A percentile compares a stretch with the other conserved stretches of the same genome.
These are phyloP conservation scores for Lottia scabra DNA, from an alignment of 2,888 invertebrate genomes.

Conservation along the genomic window DNA sequence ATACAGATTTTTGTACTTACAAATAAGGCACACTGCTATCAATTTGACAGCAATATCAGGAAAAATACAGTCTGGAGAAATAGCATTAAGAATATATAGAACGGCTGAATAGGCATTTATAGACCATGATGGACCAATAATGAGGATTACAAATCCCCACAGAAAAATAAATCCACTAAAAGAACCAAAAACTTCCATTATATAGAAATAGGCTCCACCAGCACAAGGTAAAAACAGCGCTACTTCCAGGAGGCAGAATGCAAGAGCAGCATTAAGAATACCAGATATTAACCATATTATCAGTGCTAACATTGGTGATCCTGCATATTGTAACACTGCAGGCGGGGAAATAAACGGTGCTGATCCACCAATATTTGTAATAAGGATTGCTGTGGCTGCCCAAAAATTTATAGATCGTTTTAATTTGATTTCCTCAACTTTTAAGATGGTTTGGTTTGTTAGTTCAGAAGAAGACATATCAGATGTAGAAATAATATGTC, in stretches of 20 bases:
- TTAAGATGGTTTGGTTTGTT: neutral
- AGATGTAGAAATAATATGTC: no score
- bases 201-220: conserved; percentile 48
- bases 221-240: conserved; percentile 40
- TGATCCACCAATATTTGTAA: conserved; percentile 42
- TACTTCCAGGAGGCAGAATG: conserved; percentile 42
- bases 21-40: conserved; percentile 38
- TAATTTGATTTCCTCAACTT: conserved; percentile 12
- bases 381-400: conserved; percentile 29
- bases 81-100: conserved; percentile 39
- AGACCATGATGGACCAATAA: conserved; percentile 43
- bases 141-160: conserved; percentile 46
- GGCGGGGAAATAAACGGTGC: conserved; percentile 45
- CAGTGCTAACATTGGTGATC: conserved; percentile 43
- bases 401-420: conserved; percentile 29
- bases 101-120: conserved; percentile 37
- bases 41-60: conserved; percentile 36
- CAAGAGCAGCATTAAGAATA: conserved; percentile 38
- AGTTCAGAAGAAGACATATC: neutral
- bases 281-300: conserved; percentile 41
- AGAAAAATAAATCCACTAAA: conserved; percentile 44
- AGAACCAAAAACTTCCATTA: conserved; percentile 39
- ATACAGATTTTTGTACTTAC: conserved; percentile 32
- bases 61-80: conserved; percentile 40
- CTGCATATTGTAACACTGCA: conserved; percentile 35